phyloP scores from a whole-genome alignment of 1,140 invertebrate genomes.

The Habropoda laboriosa region DNA sequence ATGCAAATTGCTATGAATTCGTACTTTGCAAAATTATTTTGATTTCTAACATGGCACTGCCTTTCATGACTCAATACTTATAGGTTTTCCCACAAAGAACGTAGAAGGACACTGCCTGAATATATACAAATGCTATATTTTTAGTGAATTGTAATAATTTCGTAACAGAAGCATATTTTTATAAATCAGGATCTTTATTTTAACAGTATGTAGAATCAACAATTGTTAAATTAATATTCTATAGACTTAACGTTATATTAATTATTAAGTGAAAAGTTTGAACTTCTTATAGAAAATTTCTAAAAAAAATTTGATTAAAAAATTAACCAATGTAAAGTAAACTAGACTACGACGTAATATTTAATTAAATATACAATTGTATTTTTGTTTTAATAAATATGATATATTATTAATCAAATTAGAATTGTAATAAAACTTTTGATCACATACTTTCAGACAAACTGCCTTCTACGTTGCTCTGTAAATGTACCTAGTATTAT shows the following conservation, averaged over 20 bases:
- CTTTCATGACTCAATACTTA: conserved; percentile 79
- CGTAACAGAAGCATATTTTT: conserved; percentile 72
- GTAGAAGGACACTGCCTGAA: conserved; percentile 68
- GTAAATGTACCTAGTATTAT: conserved; percentile 75
- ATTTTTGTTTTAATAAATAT: conserved; percentile 14
- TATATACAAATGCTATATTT: conserved; percentile 16
- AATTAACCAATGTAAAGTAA: conserved; percentile 3
- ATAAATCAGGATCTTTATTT: conserved; percentile 60
- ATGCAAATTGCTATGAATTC: conserved; percentile 40
- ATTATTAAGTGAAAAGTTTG: neutral
- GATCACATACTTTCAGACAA: conserved; percentile 53
- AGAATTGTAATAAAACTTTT: conserved; percentile 29
- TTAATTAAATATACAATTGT: neutral
- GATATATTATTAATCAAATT: conserved; percentile 25
- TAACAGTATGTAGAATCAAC: conserved; percentile 25
- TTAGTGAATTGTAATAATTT: conserved; percentile 57
- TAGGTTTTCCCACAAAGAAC: conserved; percentile 69
- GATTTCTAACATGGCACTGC: conserved; percentile 75
- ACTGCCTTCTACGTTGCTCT: conserved; percentile 72
- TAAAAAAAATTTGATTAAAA: neutral
- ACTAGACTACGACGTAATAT: neutral
- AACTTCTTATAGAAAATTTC: conserved; percentile 3
- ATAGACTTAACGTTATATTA: conserved; percentile 4
- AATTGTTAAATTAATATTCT: conserved; percentile 17
- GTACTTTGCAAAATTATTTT: conserved; percentile 48